Percentiles rank a stretch among this genome's conserved stretches.
Evolutionary conservation across 2,113 vertebrate species (phyloP).

Genomic region (Furnarius figulus): DNA sequence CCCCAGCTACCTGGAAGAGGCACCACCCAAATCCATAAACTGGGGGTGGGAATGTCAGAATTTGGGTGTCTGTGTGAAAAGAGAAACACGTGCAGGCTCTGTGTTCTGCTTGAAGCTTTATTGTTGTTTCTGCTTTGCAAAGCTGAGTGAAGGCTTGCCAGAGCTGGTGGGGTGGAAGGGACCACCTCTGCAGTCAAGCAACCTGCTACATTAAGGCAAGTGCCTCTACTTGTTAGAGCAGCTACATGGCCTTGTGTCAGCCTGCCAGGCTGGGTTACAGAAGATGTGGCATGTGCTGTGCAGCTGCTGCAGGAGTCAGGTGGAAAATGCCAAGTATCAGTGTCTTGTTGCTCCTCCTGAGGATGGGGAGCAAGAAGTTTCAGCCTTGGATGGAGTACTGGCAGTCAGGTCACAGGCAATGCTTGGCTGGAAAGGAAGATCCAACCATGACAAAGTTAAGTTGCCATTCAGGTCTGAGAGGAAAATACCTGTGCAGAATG

Average conservation of each 20-base stretch:
- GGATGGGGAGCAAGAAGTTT: neutral
- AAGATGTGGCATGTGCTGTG: neutral
- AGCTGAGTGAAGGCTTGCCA: neutral
- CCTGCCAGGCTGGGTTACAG: neutral
- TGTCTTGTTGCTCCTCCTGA: neutral
- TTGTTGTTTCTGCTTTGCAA: neutral
- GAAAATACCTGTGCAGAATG: neutral
- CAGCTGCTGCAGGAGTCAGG: neutral
- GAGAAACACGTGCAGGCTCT: neutral
- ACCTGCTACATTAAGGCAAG: neutral
- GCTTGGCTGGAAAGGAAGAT: neutral
- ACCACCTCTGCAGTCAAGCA: neutral
- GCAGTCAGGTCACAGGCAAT: neutral
- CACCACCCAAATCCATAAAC: neutral
- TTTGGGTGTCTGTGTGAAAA: neutral
- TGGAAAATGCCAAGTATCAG: neutral
- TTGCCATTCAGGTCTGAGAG: neutral
- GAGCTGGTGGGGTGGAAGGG: neutral
- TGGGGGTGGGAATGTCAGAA: neutral
- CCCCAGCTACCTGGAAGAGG: neutral
- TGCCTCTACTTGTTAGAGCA: neutral
- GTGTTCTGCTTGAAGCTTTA: constrained; percentile 18
- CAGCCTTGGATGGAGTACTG: neutral
- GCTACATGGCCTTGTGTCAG: accelerated
- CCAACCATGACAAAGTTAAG: neutral